These are phyloP conservation scores for Maniola jurtina DNA, from an alignment of 1,140 invertebrate species.

Conservation along the genomic window DNA sequence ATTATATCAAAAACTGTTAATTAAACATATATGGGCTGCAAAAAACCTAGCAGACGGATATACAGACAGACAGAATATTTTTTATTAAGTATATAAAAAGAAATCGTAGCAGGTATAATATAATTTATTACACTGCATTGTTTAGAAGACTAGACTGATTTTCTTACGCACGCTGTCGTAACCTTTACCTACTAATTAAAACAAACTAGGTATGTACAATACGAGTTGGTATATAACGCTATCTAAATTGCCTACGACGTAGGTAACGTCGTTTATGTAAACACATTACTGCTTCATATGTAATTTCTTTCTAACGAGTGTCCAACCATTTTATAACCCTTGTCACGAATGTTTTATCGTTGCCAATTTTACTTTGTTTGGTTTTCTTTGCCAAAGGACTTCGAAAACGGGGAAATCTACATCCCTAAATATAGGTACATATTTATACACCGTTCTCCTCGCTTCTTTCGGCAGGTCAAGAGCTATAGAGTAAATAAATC, in stretches of 20 bases:
- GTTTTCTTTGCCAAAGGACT: background rate
- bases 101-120: no score
- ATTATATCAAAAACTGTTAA: background rate
- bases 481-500: no score
- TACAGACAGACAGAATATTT: no score
- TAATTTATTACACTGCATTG: no score
- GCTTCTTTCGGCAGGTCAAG: no score
- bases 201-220: background rate
- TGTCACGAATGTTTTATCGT: constrained; percentile 1
- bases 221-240: background rate
- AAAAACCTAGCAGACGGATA: no score
- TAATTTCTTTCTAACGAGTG: constrained; percentile 3
- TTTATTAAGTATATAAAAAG: no score
- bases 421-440: no score
- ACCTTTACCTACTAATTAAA: no score
- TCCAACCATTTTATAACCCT: background rate
- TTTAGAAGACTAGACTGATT: background rate
- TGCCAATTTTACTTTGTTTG: background rate
- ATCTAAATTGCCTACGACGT: background rate
- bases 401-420: background rate
- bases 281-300: background rate
- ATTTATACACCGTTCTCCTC: no score
- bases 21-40: no score
- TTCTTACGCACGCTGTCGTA: background rate
- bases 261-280: background rate